Conservation (phyloP, 2,113 vertebrate genomes). For the Ailuropoda melanoleuca region DNA sequence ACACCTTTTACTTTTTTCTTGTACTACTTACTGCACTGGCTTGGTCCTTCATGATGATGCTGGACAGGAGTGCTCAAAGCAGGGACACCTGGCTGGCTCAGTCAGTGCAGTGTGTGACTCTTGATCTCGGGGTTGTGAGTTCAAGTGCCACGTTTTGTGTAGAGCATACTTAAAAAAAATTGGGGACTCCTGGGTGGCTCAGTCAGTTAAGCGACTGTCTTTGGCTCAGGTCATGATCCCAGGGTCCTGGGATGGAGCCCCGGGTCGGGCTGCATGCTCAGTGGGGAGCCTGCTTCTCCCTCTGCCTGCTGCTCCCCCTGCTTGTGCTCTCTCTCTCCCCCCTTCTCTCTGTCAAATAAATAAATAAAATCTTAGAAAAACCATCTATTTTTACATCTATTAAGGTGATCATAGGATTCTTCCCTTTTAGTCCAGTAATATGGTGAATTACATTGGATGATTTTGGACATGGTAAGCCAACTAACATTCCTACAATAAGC, state of each 20-base stretch:
- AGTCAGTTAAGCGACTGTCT: too few relatives aligned
- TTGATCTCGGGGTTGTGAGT: not conserved
- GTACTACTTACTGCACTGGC: not conserved
- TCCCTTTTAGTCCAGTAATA: not conserved
- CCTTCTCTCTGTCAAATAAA: too few relatives aligned
- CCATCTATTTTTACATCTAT: not conserved
- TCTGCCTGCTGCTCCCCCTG: too few relatives aligned
- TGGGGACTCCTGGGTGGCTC: too few relatives aligned
- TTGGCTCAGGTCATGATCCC: too few relatives aligned
- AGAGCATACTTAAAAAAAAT: not conserved
- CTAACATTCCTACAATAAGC: not conserved
- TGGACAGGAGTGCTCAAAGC: not conserved
- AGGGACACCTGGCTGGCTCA: not conserved
- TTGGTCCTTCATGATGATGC: not conserved
- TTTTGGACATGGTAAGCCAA: not conserved
- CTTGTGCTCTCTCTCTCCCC: too few relatives aligned
- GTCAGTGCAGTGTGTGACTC: not conserved
- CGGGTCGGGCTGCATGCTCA: too few relatives aligned
- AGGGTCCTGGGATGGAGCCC: too few relatives aligned
- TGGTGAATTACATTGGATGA: not conserved
- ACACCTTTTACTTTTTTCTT: not conserved
- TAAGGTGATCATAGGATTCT: not conserved
- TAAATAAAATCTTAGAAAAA: too few relatives aligned
- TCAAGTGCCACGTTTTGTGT: not conserved
- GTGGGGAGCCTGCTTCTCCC: too few relatives aligned